Base-by-base conservation (phyloP, 2,888 invertebrate species). In the Artemia sp. region DNA sequence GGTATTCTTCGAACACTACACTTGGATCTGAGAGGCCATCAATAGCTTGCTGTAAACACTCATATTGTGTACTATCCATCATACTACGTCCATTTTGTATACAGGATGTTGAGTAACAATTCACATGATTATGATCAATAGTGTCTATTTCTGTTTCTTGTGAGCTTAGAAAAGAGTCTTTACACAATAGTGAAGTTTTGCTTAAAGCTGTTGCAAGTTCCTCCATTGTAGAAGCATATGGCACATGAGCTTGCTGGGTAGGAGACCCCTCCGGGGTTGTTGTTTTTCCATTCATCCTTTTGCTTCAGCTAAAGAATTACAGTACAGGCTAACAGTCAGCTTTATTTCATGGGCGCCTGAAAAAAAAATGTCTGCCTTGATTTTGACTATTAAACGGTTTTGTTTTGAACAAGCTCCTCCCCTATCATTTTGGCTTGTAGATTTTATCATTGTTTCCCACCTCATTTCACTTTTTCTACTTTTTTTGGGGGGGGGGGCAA, bases 1-100 rank as follows among this genome's bases (percentile, higher is more conserved):
- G 87, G 79, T 96, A 97, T 66, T 71, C 69, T 11, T 58, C 64
- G 1, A 58, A 58, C 11, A 9, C 24, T 10, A 58, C 10, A 58
- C 64, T 58, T 1, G 64, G 64, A 24, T 58, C 64, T 11, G 64
- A 58, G 14, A 58, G n/a, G 64, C 14, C n/a, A 58, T 10, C n/a
- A 8, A 58, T n/a, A 9, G 9, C 24, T 19, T 38, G 38, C 38
- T 58, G n/a, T 58, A 58, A 58, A 10, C n/a, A 8, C 8, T 58
- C 64, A 58, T 58, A n/a, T 24, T 58, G 64, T 10, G n/a, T 9
- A n/a, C 24, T 58, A 58, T 58, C 24, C 64, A 10, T 24, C 24
- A 10, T 11, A 58, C 14, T 58, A 19, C n/a, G 64, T 58, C 10
- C 64, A n/a, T 58, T n/a, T 58, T 8, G 14, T 10, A n/a, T 24